Evolutionary conservation across 1,140 invertebrate species (phyloP).

Genomic region (Macrosteles quadrilineatus): DNA sequence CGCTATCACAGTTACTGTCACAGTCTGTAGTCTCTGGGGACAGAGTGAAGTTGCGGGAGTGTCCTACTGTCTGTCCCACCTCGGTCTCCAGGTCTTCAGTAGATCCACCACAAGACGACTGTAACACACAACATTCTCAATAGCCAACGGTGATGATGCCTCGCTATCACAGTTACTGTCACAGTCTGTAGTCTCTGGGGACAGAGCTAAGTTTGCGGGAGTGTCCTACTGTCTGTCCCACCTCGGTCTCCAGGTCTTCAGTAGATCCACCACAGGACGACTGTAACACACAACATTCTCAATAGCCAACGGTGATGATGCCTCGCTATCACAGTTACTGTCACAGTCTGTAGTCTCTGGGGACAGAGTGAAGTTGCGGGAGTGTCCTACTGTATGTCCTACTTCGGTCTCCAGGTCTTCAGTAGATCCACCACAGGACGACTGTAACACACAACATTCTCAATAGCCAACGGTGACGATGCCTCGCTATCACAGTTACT

Average conservation of each 20-base stretch:
- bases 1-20: conserved; percentile 75
- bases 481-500: conserved; percentile 67
- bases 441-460: no score
- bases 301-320: conserved; percentile 37
- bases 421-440: conserved; percentile 32
- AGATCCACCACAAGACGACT: conserved; percentile 33
- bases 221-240: conserved; percentile 38
- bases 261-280: conserved; percentile 32
- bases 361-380: conserved; percentile 82
- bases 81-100: conserved; percentile 37
- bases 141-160: conserved; percentile 37
- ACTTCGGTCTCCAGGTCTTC: conserved; percentile 42
- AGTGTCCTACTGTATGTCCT: conserved; percentile 38
- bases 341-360: conserved; percentile 95
- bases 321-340: conserved; percentile 67
- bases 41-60: conserved; percentile 74
- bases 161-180: conserved; percentile 74
- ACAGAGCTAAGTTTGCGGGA: conserved; percentile 80
- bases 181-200: conserved; percentile 92
- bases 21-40: conserved; percentile 95
- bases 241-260: conserved; percentile 41
- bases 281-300: no score
- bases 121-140: not conserved
- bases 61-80: conserved; percentile 39
- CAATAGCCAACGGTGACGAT: conserved; percentile 37